Evolutionary conservation across 2,888 invertebrate species (phyloP).

Genomic region (Bembecia ichneumoniformis): DNA sequence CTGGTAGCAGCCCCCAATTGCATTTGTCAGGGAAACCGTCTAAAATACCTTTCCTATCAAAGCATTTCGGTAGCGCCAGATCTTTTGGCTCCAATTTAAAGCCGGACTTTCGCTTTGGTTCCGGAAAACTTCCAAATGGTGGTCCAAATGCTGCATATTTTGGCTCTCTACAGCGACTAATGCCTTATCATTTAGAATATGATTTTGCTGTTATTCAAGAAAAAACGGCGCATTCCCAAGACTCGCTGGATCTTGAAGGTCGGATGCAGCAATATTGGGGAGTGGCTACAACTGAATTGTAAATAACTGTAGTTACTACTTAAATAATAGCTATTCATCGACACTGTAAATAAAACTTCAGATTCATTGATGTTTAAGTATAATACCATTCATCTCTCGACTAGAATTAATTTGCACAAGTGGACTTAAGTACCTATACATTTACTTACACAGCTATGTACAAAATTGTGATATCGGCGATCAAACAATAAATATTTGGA

Average conservation of each 20-base stretch:
- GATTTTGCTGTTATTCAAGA: slow-evolving; percentile 89
- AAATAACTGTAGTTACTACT: slow-evolving; percentile 26
- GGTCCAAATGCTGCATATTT: slow-evolving; percentile 91
- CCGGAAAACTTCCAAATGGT: slow-evolving; percentile 76
- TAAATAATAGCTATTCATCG: slow-evolving; percentile 4
- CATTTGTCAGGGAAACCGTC: slow-evolving; percentile 54
- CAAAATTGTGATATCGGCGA: slow-evolving; percentile 38
- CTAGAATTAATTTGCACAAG: slow-evolving; percentile 68
- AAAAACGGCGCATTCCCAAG: slow-evolving; percentile 75
- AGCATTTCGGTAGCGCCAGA: slow-evolving; percentile 85
- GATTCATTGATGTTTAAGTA: slow-evolving; percentile 32
- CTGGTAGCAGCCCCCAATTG: slow-evolving; percentile 80
- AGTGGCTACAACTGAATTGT: slow-evolving; percentile 88
- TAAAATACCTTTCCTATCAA: slow-evolving; percentile 74
- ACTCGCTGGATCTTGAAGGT: slow-evolving; percentile 84
- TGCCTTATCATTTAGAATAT: slow-evolving; percentile 86
- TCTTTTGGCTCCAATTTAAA: slow-evolving; percentile 80
- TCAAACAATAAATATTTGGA: neutral
- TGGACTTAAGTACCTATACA: slow-evolving; percentile 39
- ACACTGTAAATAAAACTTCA: slow-evolving; percentile 60
- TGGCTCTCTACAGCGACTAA: slow-evolving; percentile 85
- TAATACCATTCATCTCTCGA: slow-evolving; percentile 59
- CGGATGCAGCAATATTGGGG: slow-evolving; percentile 94
- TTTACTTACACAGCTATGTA: slow-evolving; percentile 26
- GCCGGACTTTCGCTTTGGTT: slow-evolving; percentile 72